Conservation (phyloP, 1,140 invertebrate species). For the Sarcophaga peregrina region DNA sequence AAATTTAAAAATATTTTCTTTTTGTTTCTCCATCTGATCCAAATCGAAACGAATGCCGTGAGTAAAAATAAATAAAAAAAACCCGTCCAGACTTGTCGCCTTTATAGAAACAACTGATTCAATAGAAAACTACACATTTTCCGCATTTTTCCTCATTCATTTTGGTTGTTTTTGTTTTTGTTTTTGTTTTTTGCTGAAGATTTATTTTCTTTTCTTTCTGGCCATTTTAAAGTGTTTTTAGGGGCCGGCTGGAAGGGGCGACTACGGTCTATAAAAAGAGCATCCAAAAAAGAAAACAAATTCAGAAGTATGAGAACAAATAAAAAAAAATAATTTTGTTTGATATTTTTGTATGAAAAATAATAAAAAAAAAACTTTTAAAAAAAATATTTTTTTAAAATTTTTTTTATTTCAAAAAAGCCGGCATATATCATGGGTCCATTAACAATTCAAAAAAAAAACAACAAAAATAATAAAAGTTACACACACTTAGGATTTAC, state of each 20-base stretch:
- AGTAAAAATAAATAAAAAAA: background rate
- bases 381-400: background rate
- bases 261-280: background rate
- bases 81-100: conserved; percentile 37
- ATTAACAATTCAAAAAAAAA: too few species aligned
- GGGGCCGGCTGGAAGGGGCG: background rate
- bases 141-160: conserved; percentile 31
- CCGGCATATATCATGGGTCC: too few species aligned
- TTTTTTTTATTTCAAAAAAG: background rate
- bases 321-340: too few species aligned
- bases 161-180: background rate
- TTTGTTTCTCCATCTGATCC: conserved; percentile 31
- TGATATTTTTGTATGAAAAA: too few species aligned
- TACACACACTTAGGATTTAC: too few species aligned
- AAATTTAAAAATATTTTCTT: background rate
- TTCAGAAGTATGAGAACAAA: too few species aligned
- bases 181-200: background rate
- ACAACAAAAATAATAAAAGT: too few species aligned
- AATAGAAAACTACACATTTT: conserved; percentile 21
- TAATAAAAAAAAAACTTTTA: background rate
- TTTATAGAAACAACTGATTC: conserved; percentile 28
- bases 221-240: conserved; percentile 3
- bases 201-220: background rate
- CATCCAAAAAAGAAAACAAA: too few species aligned
- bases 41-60: background rate